Percentiles rank a stretch among this genome's conserved stretches.
Evolutionary conservation across 1,140 invertebrate genomes (phyloP).

Genomic region (Formica exsecta): DNA sequence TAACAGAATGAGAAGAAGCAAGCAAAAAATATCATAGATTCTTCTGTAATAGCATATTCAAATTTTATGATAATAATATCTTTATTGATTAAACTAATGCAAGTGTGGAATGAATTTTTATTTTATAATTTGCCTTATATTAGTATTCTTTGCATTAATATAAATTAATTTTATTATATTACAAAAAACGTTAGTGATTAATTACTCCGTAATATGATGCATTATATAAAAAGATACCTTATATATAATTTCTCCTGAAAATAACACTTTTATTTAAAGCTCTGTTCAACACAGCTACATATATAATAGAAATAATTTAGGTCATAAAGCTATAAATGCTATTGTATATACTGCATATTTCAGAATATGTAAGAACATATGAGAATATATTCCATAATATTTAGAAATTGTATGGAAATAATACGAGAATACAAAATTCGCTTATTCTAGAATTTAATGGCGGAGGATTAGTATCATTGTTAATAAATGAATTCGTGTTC

Average conservation of each 20-base stretch:
- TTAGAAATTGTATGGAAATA: background rate
- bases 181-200: background rate
- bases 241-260: background rate
- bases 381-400: conserved; percentile 9
- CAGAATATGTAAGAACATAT: background rate
- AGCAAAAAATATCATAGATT: background rate
- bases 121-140: background rate
- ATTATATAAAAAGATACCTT: background rate
- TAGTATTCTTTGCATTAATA: background rate
- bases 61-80: background rate
- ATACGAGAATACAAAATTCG: background rate
- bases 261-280: background rate
- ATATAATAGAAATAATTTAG: background rate
- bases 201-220: background rate
- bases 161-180: background rate
- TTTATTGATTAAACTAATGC: background rate
- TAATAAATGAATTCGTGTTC: conserved; percentile 8
- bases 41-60: background rate
- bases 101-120: background rate
- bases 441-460: background rate
- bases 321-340: background rate
- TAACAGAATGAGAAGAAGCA: background rate
- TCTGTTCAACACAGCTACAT: background rate
- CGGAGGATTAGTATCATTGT: background rate
- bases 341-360: background rate